Base-by-base conservation (phyloP, 2,113 vertebrate species). In the Pygoscelis antarcticus region DNA sequence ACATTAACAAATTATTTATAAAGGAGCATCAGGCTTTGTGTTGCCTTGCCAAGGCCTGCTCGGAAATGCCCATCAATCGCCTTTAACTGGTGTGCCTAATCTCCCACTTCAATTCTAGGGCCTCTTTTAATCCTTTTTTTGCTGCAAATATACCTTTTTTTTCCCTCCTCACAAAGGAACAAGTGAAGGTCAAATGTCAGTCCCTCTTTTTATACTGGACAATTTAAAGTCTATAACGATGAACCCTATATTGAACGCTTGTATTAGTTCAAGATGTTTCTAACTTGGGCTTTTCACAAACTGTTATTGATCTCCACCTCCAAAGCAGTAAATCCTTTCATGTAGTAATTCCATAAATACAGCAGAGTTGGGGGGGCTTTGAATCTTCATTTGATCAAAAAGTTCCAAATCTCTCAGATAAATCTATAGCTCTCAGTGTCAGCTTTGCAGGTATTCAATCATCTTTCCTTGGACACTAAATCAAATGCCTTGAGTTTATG, bases 371-470 rank as follows among this genome's bases (percentile, higher is more conserved):
- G 68, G 44, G 40, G 18, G 26, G 38, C 90, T 93, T 82, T 96
- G 94, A 97, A 96, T 97, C 94, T 97, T 97, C 93, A 90, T 97
- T 96, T 94, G 87, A 97, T 95, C 96, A 94, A 81, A 95, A 96
- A 95, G 71, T 97, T 98, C 91, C 84, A 95, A 94, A 96, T 95
- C n/a, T 70, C 87, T 95, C 83, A 82, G 44, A 94, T 92, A 88
- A 92, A 95, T 96, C 89, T 76, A 78, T 86, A 65, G n/a, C 57
- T 54, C 52, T 91, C 80, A 38, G 46, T 87, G 87, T 96, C 92
- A 95, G 38, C 13, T 83, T 79, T 85, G 54, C 89, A 90, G 34
- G 25, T 80, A 66, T 83, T 96, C 86, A 96, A 74, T 96, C 89
- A 92, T 89, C 80, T 95, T 92, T 89, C 44, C 47, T 89, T 72